A percentile compares a stretch with the other conserved stretches of the same genome.
These are phyloP conservation scores for Sebastes trivittatus DNA, from an alignment of 2,797 vertebrate species.

Conservation along the genomic window DNA sequence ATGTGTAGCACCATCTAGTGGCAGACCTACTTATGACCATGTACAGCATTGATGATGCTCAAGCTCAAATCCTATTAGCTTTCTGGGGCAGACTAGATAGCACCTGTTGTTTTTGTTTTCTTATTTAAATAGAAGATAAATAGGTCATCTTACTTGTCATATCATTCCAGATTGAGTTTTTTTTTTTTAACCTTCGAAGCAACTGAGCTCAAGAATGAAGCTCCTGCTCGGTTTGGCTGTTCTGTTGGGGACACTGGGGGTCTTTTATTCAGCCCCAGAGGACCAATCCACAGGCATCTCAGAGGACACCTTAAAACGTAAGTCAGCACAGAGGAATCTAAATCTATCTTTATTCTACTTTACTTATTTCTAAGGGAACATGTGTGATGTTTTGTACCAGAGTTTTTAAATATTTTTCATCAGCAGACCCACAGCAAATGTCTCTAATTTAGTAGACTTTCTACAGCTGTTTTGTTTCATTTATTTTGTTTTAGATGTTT, in stretches of 20 bases:
- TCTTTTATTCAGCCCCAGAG: conserved; percentile 66
- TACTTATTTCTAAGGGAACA: background rate
- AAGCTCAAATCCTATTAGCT: conserved; percentile 38
- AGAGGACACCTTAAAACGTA: conserved; percentile 84
- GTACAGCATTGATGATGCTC: background rate
- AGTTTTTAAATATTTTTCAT: background rate
- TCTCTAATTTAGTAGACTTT: background rate
- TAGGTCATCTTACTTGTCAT: background rate
- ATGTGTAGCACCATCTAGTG: conserved; percentile 67
- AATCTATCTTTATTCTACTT: background rate
- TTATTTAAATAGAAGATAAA: background rate
- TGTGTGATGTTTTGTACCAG: background rate
- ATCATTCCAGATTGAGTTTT: conserved; percentile 13
- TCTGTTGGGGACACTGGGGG: conserved; percentile 70
- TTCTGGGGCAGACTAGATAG: background rate
- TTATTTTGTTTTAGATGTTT: background rate
- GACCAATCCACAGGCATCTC: conserved; percentile 57
- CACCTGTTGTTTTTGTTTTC: background rate
- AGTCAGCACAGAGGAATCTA: conserved; percentile 22
- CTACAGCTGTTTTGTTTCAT: background rate
- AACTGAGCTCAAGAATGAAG: conserved; percentile 80
- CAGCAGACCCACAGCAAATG: background rate
- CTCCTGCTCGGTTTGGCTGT: conserved; percentile 71
- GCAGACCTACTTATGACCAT: conserved; percentile 6
- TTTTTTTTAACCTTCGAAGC: background rate